A percentile compares a stretch with the other conserved stretches of the same genome.
phyloP scores from a whole-genome alignment of 2,113 vertebrate species.

The Sebastes fasciatus region DNA sequence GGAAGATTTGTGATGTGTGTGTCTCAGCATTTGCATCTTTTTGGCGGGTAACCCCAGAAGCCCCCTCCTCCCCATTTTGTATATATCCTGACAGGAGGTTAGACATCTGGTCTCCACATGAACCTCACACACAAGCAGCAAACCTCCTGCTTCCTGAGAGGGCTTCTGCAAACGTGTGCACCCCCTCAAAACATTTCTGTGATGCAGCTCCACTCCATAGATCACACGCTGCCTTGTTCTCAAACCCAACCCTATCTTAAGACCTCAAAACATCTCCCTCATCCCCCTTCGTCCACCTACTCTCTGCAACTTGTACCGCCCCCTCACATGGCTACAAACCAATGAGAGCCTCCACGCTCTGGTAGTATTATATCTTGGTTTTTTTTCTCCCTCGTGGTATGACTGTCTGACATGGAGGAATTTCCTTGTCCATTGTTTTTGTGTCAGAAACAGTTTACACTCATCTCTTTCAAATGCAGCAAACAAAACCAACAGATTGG shows the following conservation, averaged over 20 bases:
- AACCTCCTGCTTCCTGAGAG: constrained; percentile 53
- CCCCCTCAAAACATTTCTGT: constrained; percentile 43
- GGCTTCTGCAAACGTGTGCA: constrained; percentile 37
- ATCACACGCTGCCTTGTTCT: constrained; percentile 61
- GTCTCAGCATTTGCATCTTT: constrained; percentile 31
- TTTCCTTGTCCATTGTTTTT: constrained; percentile 33
- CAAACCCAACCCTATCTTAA: constrained; percentile 15
- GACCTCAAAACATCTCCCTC: constrained; percentile 54
- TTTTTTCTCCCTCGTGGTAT: constrained; percentile 17
- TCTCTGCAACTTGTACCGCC: constrained; percentile 51
- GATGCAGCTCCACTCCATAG: constrained; percentile 38
- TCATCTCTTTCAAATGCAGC: background rate
- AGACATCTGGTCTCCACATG: constrained; percentile 81
- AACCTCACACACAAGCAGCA: constrained; percentile 34
- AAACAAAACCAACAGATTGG: background rate
- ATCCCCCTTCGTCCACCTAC: constrained; percentile 44
- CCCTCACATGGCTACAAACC: constrained; percentile 61
- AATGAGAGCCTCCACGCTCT: constrained; percentile 32
- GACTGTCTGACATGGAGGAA: constrained; percentile 22
- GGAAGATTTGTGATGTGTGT: constrained; percentile 12
- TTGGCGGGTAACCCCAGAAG: constrained; percentile 34
- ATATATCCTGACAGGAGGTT: constrained; percentile 57
- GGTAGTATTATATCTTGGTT: constrained; percentile 24
- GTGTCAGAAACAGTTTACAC: background rate
- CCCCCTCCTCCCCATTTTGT: background rate